Evolutionary conservation across 2,797 vertebrate genomes (phyloP).

Genomic region (Cynodonichthys magdalenae): DNA sequence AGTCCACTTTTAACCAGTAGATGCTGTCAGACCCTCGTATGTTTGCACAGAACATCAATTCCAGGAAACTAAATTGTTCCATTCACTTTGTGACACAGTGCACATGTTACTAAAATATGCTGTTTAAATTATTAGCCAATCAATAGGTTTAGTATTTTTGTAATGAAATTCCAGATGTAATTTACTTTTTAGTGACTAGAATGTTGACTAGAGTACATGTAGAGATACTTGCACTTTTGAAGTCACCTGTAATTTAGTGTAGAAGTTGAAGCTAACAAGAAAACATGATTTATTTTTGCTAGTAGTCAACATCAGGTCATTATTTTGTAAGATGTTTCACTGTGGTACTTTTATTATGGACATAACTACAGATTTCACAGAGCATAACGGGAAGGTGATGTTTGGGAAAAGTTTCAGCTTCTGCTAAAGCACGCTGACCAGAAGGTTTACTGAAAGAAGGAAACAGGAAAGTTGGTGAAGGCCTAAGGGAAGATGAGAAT

Average conservation of each 20-base stretch:
- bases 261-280: constrained; percentile 45
- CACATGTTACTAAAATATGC: constrained; percentile 36
- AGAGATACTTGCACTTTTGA: constrained; percentile 67
- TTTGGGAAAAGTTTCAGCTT: constrained; percentile 49
- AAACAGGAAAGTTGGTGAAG: constrained; percentile 64
- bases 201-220: constrained; percentile 62
- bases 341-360: constrained; percentile 22
- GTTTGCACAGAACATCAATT: constrained; percentile 51
- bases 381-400: constrained; percentile 24
- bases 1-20: constrained; percentile 53
- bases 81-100: constrained; percentile 47
- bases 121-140: constrained; percentile 59
- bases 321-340: constrained; percentile 52
- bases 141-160: constrained; percentile 77
- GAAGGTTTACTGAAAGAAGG: constrained; percentile 33
- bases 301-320: constrained; percentile 30
- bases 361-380: constrained; percentile 23
- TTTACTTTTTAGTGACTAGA: constrained; percentile 67
- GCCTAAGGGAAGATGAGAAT: constrained; percentile 16
- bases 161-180: constrained; percentile 60
- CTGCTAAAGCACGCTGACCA: constrained; percentile 22
- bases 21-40: constrained; percentile 34
- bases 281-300: constrained; percentile 68
- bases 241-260: constrained; percentile 45
- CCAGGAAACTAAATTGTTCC: constrained; percentile 45